Evolutionary conservation across 2,113 vertebrate species (phyloP).

Genomic region (Ailuropoda melanoleuca): DNA sequence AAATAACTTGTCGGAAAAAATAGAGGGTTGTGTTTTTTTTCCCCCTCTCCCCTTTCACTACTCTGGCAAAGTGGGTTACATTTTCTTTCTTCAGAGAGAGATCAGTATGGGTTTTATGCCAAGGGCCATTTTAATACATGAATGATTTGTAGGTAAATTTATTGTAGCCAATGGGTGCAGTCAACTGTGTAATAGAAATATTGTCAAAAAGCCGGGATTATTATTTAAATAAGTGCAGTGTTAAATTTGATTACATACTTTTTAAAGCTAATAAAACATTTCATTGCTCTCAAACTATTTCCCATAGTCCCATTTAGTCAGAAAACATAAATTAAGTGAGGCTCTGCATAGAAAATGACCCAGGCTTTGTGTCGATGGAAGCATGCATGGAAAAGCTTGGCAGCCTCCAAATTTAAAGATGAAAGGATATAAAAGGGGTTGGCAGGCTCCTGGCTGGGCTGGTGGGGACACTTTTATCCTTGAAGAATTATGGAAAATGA

Average conservation of each 20-base stretch:
- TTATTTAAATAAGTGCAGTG: constrained; percentile 81
- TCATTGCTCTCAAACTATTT: constrained; percentile 76
- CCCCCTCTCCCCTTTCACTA: constrained; percentile 6
- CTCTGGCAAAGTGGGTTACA: background rate
- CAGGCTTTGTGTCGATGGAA: constrained; percentile 55
- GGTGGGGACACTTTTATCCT: constrained; percentile 30
- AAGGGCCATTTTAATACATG: constrained; percentile 73
- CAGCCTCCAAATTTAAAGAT: constrained; percentile 26
- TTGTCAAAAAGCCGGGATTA: constrained; percentile 76
- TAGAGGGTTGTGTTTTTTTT: background rate
- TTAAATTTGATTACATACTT: constrained; percentile 80
- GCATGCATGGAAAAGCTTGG: constrained; percentile 13
- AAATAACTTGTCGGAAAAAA: constrained; percentile 45
- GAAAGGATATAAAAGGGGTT: background rate
- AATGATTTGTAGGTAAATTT: constrained; percentile 81
- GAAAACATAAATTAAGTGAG: constrained; percentile 70
- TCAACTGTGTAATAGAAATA: constrained; percentile 80
- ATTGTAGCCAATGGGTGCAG: constrained; percentile 79
- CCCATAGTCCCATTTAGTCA: constrained; percentile 65
- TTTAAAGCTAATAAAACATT: constrained; percentile 76
- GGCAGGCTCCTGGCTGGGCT: background rate
- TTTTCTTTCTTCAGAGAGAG: constrained; percentile 57
- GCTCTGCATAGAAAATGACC: constrained; percentile 67
- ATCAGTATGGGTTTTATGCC: constrained; percentile 67
- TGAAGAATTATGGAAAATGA: constrained; percentile 2